Evolutionary conservation across 2,113 vertebrate species (phyloP).

Genomic region (Poecilia latipinna): DNA sequence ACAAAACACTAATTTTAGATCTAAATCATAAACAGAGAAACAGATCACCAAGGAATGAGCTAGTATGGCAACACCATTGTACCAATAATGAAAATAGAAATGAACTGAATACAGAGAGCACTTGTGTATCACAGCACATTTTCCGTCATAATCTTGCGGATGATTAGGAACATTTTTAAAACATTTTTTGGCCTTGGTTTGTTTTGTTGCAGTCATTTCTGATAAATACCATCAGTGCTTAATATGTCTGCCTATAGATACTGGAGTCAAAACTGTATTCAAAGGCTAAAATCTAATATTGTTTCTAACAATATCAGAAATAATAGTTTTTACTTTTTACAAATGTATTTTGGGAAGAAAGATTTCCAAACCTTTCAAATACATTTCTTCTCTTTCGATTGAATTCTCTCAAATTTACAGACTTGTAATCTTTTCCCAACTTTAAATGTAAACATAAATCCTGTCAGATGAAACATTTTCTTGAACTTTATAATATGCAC

Average conservation of each 20-base stretch:
- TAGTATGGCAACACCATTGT: too few species aligned
- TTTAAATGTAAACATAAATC: not conserved
- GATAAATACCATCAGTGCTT: not conserved
- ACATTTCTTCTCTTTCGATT: not conserved
- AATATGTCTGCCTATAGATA: not conserved
- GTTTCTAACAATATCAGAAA: not conserved
- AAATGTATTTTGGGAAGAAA: not conserved
- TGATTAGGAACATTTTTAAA: too few species aligned
- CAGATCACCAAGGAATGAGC: too few species aligned
- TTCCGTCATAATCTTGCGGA: too few species aligned
- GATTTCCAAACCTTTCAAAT: not conserved
- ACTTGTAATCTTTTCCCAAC: not conserved
- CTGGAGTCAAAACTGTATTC: not conserved
- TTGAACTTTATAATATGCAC: not conserved
- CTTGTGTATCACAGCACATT: too few species aligned
- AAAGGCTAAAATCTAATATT: not conserved
- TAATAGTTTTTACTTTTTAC: not conserved
- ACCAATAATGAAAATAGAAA: too few species aligned
- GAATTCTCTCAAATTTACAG: not conserved
- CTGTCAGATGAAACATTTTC: not conserved
- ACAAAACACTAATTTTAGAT: too few species aligned
- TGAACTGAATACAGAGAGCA: too few species aligned
- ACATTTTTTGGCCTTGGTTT: too few species aligned
- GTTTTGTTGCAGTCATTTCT: not conserved
- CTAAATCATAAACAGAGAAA: too few species aligned